Conservation (phyloP, 92 coral and sea anemone genomes). For the Actinostola sp. region DNA sequence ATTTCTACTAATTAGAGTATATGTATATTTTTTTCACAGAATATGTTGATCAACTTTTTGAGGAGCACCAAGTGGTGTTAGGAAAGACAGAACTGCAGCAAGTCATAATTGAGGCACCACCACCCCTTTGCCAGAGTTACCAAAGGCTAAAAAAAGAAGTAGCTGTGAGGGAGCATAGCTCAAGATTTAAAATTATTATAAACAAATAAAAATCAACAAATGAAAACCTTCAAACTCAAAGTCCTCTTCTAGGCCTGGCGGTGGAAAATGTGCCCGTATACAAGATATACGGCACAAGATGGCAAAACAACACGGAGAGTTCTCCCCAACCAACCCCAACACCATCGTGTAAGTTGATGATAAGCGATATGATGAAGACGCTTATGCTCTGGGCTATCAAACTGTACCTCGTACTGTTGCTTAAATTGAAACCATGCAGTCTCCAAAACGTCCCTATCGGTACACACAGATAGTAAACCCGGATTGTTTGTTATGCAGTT, state of each 20-base stretch:
- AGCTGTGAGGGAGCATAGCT: neutral
- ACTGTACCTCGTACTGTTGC: slow-evolving; percentile 23
- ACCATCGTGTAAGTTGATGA: slow-evolving; percentile 31
- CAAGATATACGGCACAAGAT: slow-evolving; percentile 32
- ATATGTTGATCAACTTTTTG: slow-evolving; percentile 4
- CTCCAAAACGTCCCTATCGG: slow-evolving; percentile 10
- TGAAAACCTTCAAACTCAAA: slow-evolving; percentile 35
- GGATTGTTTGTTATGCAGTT: slow-evolving; percentile 33
- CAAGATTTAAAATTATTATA: no score
- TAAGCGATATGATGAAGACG: slow-evolving; percentile 34
- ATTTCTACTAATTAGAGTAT: neutral
- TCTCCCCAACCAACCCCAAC: slow-evolving; percentile 20
- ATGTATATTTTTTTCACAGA: neutral
- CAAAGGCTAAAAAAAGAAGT: neutral
- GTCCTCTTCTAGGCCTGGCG: slow-evolving; percentile 34
- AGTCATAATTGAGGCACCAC: neutral
- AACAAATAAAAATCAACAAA: no score
- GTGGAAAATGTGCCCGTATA: slow-evolving; percentile 38
- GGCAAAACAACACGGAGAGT: slow-evolving; percentile 26
- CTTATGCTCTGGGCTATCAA: slow-evolving; percentile 27
- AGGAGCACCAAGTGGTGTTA: neutral
- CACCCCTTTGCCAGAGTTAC: neutral
- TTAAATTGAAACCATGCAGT: slow-evolving; percentile 23
- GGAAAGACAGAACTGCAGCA: neutral
- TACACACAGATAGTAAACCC: slow-evolving; percentile 20